A percentile compares a stretch with the other conserved stretches of the same genome.
These are phyloP conservation scores for Anabacerthia variegaticeps DNA, from an alignment of 2,797 vertebrate genomes.

Conservation along the genomic window DNA sequence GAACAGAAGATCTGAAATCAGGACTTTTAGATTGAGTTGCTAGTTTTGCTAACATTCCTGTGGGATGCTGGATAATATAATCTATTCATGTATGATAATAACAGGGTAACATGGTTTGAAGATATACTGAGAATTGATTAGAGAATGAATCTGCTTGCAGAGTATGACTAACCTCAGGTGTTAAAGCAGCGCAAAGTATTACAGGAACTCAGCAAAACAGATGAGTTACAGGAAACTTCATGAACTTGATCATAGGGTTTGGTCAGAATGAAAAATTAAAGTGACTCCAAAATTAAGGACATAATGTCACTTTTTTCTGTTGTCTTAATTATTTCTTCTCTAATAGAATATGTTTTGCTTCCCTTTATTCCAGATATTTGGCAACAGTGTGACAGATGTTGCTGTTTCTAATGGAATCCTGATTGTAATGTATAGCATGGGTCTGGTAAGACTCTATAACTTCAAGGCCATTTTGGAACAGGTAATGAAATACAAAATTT, in stretches of 20 bases:
- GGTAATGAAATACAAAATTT: slow-evolving; percentile 73
- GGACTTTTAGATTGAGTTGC: background rate
- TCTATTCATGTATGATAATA: background rate
- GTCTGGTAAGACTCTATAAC: slow-evolving; percentile 91
- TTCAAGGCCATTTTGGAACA: slow-evolving; percentile 88
- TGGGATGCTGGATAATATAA: background rate
- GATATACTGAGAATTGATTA: background rate
- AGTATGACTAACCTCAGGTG: background rate
- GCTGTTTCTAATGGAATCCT: slow-evolving; percentile 90
- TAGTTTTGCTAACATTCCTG: background rate
- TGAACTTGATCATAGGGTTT: background rate
- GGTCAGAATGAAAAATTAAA: background rate
- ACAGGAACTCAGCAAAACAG: background rate
- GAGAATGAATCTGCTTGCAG: slow-evolving; percentile 14
- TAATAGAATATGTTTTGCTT: slow-evolving; percentile 2
- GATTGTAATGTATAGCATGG: slow-evolving; percentile 88
- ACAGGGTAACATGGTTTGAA: background rate
- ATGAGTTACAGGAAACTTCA: background rate
- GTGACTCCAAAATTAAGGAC: background rate
- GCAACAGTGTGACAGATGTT: slow-evolving; percentile 87
- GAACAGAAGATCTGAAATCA: background rate
- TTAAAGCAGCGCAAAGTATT: background rate
- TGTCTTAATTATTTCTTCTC: background rate
- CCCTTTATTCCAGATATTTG: slow-evolving; percentile 85
- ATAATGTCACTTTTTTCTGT: background rate